Evolutionary conservation across 1,140 invertebrate genomes (phyloP).

Genomic region (Drosophila ohnishii): DNA sequence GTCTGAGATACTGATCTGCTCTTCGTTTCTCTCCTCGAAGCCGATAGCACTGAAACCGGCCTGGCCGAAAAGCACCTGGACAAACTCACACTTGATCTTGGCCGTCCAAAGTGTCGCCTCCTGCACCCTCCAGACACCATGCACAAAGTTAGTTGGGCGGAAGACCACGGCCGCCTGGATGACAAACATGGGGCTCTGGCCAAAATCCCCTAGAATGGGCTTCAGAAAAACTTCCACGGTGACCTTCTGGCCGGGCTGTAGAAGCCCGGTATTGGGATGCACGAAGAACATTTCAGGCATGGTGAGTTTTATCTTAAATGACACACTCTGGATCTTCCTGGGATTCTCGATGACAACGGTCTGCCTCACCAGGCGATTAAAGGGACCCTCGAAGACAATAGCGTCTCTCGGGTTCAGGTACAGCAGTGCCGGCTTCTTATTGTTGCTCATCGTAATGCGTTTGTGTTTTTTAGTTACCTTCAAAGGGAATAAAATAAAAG

Average conservation of each 20-base stretch:
- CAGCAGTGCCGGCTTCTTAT: constrained; percentile 7
- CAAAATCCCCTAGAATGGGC: background rate
- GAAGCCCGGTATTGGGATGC: constrained; percentile 51
- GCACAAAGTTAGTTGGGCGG: constrained; percentile 6
- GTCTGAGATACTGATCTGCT: background rate
- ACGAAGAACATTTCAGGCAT: constrained; percentile 53
- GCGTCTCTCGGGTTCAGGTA: constrained; percentile 21
- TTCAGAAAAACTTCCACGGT: constrained; percentile 52
- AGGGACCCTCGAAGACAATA: constrained; percentile 49
- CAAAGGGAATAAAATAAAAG: background rate
- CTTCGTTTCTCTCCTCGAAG: background rate
- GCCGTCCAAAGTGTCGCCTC: constrained; percentile 24
- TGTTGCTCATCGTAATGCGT: background rate
- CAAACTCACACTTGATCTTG: constrained; percentile 42
- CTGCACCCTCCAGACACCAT: constrained; percentile 38
- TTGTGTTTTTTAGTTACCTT: background rate
- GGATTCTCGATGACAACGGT: constrained; percentile 51
- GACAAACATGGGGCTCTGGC: constrained; percentile 47
- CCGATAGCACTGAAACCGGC: no score
- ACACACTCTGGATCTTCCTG: constrained; percentile 9
- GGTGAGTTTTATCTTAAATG: constrained; percentile 63
- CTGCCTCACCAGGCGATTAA: constrained; percentile 21
- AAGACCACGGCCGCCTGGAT: constrained; percentile 26
- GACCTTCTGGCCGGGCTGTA: constrained; percentile 25
- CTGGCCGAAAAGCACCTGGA: background rate